Conservation (phyloP, 2,888 invertebrate genomes). For the Chrysina gloriosa region DNA sequence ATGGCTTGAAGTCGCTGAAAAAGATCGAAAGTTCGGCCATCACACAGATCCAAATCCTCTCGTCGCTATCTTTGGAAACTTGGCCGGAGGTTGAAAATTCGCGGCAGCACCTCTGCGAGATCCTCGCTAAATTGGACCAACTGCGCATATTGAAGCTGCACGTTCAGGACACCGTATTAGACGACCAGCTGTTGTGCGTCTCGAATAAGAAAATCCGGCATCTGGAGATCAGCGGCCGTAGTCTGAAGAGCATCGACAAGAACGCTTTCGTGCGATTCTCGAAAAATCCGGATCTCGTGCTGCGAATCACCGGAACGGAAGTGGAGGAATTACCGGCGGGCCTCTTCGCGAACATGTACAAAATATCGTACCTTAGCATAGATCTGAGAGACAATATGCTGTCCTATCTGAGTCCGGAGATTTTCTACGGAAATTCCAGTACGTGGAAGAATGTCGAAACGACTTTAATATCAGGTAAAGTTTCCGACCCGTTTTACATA, state of each 20-base stretch:
- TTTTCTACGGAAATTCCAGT: conserved; percentile 87
- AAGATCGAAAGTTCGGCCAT: conserved; percentile 81
- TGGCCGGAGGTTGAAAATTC: conserved; percentile 79
- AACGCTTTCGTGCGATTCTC: conserved; percentile 82
- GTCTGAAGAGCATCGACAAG: conserved; percentile 79
- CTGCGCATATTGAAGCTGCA: conserved; percentile 81
- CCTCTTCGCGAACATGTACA: conserved; percentile 80
- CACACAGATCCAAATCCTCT: conserved; percentile 77
- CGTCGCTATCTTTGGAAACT: conserved; percentile 77
- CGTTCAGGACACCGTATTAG: conserved; percentile 79
- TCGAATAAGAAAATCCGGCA: conserved; percentile 84
- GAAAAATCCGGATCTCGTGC: conserved; percentile 79
- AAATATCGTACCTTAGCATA: conserved; percentile 83
- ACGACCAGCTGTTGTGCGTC: conserved; percentile 80
- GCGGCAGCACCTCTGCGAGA: conserved; percentile 72
- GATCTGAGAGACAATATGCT: conserved; percentile 87
- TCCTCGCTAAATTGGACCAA: conserved; percentile 78
- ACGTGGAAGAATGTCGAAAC: conserved; percentile 91
- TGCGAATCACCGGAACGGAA: conserved; percentile 82
- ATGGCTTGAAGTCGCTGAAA: conserved; percentile 78
- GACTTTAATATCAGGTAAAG: conserved; percentile 82
- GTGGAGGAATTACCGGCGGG: conserved; percentile 84
- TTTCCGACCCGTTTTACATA: conserved; percentile 34
- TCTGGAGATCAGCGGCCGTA: conserved; percentile 82
- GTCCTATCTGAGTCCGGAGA: conserved; percentile 82